Evolutionary conservation across 1,140 invertebrate genomes (phyloP).

Genomic region (Diploscapter pachys): DNA sequence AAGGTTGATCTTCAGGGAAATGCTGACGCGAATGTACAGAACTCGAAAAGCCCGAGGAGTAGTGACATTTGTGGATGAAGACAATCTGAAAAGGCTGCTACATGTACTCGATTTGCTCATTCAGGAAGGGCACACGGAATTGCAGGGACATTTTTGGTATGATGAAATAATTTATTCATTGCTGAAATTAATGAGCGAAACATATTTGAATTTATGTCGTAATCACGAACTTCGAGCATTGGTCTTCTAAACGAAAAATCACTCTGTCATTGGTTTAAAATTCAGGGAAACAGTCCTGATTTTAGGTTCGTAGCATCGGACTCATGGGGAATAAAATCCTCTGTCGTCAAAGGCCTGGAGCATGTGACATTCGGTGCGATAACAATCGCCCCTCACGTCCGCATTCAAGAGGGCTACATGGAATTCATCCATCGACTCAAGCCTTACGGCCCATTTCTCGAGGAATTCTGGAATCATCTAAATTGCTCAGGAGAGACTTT

Average conservation of each 20-base stretch:
- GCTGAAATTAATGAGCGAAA: too few species aligned
- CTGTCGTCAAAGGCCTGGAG: slow-evolving; percentile 69
- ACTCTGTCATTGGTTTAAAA: not conserved
- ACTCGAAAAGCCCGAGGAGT: slow-evolving; percentile 70
- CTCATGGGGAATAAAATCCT: slow-evolving; percentile 70
- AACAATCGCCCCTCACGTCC: slow-evolving; percentile 52
- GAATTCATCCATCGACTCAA: slow-evolving; percentile 17
- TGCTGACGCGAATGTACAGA: slow-evolving; percentile 64
- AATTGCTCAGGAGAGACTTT: slow-evolving; percentile 55
- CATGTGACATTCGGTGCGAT: slow-evolving; percentile 68
- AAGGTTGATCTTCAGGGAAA: slow-evolving; percentile 55
- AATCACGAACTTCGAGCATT: not conserved
- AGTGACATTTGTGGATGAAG: slow-evolving; percentile 74
- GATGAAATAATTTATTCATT: not conserved
- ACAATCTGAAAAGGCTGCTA: slow-evolving; percentile 68
- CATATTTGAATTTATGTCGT: not conserved
- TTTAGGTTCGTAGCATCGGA: slow-evolving; percentile 70
- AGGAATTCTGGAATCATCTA: slow-evolving; percentile 73
- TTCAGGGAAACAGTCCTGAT: slow-evolving; percentile 54
- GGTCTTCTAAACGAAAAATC: not conserved
- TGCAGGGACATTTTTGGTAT: slow-evolving; percentile 53
- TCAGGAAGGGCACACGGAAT: slow-evolving; percentile 37
- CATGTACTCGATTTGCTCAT: slow-evolving; percentile 46
- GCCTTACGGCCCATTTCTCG: slow-evolving; percentile 68
- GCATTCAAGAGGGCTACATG: slow-evolving; percentile 9